phyloP scores from a whole-genome alignment of 2,113 vertebrate genomes.

The Onychostoma macrolepis region DNA sequence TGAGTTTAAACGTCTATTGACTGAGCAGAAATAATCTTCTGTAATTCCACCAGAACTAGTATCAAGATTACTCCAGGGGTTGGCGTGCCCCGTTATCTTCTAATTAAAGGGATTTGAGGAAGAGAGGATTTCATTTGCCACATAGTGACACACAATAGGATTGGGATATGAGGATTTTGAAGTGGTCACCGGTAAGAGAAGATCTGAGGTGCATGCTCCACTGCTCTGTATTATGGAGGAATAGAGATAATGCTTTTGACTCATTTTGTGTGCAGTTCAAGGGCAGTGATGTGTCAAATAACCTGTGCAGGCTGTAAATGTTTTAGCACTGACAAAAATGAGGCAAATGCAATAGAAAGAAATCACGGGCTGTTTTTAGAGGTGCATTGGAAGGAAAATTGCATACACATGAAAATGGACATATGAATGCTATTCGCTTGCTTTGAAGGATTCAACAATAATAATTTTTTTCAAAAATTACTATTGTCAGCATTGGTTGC shows the following conservation, averaged over 20 bases:
- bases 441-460: background rate
- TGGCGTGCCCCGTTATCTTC: slow-evolving; percentile 16
- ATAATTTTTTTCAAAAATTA: background rate
- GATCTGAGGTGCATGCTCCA: slow-evolving; percentile 15
- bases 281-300: slow-evolving; percentile 73
- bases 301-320: slow-evolving; percentile 57
- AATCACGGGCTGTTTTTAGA: background rate
- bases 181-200: slow-evolving; percentile 28
- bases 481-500: background rate
- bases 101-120: slow-evolving; percentile 48
- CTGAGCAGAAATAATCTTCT: slow-evolving; percentile 7
- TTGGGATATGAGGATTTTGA: slow-evolving; percentile 33
- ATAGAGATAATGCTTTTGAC: slow-evolving; percentile 64
- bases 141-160: slow-evolving; percentile 21
- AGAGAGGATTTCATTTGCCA: slow-evolving; percentile 36
- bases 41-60: slow-evolving; percentile 33
- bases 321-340: slow-evolving; percentile 10
- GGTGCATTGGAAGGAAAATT: background rate
- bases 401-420: background rate
- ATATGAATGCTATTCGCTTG: background rate
- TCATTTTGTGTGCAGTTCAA: slow-evolving; percentile 65
- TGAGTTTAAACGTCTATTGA: background rate
- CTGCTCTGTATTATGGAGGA: slow-evolving; percentile 28
- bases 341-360: background rate
- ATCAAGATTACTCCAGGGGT: slow-evolving; percentile 24